Evolutionary conservation across 2,797 vertebrate species (phyloP).

Genomic region (Lagocephalus sceleratus): DNA sequence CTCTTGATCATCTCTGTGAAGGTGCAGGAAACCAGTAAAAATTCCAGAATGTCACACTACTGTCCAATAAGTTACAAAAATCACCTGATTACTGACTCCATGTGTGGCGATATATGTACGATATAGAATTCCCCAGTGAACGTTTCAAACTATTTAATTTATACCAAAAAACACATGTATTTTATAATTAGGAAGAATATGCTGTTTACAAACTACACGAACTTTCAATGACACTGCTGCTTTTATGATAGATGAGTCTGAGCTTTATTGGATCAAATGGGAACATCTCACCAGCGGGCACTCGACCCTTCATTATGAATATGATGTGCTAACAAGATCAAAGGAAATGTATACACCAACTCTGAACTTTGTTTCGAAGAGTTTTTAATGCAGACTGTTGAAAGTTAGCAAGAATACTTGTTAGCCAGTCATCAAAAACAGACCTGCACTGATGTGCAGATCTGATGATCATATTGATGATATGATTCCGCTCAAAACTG

Average conservation of each 20-base stretch:
- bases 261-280: conserved; percentile 42
- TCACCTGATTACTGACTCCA: not conserved
- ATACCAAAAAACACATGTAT: not conserved
- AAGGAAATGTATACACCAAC: conserved; percentile 23
- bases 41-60: not conserved
- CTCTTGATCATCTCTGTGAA: not conserved
- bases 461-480: no score
- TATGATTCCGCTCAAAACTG: conserved; percentile 34
- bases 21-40: not conserved
- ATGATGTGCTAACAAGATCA: conserved; percentile 52
- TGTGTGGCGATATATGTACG: not conserved
- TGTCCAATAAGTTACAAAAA: conserved; percentile 1
- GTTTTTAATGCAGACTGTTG: conserved; percentile 18
- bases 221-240: not conserved
- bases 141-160: not conserved
- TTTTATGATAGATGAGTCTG: conserved; percentile 24
- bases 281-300: conserved; percentile 29
- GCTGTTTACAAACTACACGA: not conserved
- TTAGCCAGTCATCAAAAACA: conserved; percentile 41
- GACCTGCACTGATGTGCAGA: conserved; percentile 16
- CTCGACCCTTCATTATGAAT: conserved; percentile 33
- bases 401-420: conserved; percentile 37
- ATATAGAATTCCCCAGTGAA: not conserved
- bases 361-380: conserved; percentile 40
- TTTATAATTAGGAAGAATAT: not conserved